Percentiles rank a stretch among this genome's conserved stretches.
phyloP scores from a whole-genome alignment of 1,140 invertebrate genomes.

The Drosophila ercepeae region DNA sequence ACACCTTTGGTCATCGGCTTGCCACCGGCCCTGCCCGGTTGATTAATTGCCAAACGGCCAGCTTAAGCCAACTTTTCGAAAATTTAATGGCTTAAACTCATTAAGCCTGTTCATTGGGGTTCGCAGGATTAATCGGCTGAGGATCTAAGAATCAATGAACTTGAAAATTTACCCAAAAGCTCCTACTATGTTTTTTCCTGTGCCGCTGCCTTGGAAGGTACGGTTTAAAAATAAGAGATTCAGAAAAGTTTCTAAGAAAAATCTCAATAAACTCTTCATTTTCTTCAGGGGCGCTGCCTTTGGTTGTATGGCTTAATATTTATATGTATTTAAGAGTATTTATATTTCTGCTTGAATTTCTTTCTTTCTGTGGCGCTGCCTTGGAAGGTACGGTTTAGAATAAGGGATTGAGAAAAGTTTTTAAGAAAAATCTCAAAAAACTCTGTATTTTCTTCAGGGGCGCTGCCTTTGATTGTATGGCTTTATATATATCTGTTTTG shows the following conservation, averaged over 20 bases:
- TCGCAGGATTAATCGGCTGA: neutral
- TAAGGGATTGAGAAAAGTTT: too few relatives aligned
- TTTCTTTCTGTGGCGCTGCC: too few relatives aligned
- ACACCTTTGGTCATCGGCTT: conserved; percentile 21
- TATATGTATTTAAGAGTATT: conserved; percentile 9
- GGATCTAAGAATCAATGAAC: neutral
- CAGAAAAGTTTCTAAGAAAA: too few relatives aligned
- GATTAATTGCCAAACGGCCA: conserved; percentile 34
- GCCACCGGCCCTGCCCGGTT: neutral
- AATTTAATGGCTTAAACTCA: conserved; percentile 6
- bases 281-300: too few relatives aligned
- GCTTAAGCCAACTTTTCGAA: conserved; percentile 1
- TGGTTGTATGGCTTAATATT: neutral
- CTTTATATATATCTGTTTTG: neutral
- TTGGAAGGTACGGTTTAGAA: too few relatives aligned
- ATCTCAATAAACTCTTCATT: too few relatives aligned
- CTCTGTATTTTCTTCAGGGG: too few relatives aligned
- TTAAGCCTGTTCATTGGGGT: neutral
- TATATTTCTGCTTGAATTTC: neutral
- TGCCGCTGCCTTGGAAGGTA: too few relatives aligned
- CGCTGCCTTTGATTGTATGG: too few relatives aligned
- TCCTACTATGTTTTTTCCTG: too few relatives aligned
- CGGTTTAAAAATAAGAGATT: neutral
- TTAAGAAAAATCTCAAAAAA: too few relatives aligned
- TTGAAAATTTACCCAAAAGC: neutral